These are phyloP conservation scores for Pseudachorutes palmiensis DNA, from an alignment of 1,140 invertebrate species.

Conservation along the genomic window DNA sequence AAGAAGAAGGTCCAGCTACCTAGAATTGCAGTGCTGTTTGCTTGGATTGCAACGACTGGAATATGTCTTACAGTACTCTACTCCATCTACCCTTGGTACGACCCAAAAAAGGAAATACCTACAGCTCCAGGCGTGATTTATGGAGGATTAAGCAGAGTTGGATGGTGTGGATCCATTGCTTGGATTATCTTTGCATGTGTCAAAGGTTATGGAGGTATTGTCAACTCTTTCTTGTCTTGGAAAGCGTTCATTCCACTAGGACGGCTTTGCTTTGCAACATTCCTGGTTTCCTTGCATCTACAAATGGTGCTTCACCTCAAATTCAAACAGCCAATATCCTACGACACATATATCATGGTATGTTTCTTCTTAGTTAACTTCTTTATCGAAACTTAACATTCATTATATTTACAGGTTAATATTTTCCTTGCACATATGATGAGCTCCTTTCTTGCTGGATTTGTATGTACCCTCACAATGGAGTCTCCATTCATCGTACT, in stretches of 20 bases:
- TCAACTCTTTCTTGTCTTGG: constrained; percentile 51
- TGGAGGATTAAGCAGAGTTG: constrained; percentile 51
- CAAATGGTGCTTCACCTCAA: constrained; percentile 23
- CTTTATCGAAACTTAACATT: background rate
- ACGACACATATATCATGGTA: constrained; percentile 10
- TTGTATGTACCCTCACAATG: constrained; percentile 20
- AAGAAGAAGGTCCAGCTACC: constrained; percentile 25
- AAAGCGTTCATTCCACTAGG: constrained; percentile 49
- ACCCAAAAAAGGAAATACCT: constrained; percentile 22
- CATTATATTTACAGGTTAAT: constrained; percentile 9
- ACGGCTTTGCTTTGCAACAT: constrained; percentile 51
- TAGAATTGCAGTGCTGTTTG: constrained; percentile 12
- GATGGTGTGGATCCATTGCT: constrained; percentile 53
- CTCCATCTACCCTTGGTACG: constrained; percentile 25
- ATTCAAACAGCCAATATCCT: background rate
- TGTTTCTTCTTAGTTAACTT: background rate
- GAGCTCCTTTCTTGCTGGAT: constrained; percentile 10
- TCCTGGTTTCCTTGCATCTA: constrained; percentile 47
- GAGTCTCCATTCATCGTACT: constrained; percentile 28
- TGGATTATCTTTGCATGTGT: constrained; percentile 62
- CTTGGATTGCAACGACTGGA: constrained; percentile 24
- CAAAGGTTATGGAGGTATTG: constrained; percentile 53
- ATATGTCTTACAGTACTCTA: constrained; percentile 18
- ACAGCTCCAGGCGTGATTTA: constrained; percentile 50
- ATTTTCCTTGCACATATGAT: constrained; percentile 24